Evolutionary conservation across 53 echinoderm and acorn worm species (phyloP), one percentile per base, ranked within the genome.

Genomic region (Mesocentrotus franciscanus): DNA sequence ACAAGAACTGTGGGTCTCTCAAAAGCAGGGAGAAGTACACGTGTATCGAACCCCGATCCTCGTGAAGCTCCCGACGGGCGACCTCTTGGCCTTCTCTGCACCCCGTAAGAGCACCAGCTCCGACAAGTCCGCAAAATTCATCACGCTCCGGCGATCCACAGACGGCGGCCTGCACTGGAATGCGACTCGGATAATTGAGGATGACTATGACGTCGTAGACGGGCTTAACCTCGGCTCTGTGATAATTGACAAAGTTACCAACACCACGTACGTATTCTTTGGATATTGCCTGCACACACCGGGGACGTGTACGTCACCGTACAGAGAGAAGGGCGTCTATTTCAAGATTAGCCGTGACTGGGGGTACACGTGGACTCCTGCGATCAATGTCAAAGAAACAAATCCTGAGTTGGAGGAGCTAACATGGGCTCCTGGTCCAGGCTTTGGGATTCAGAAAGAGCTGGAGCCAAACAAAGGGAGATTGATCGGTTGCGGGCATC

Each of bases 371-470:
- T 97, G 97, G 97, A 70, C 92, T 8, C 68, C 56, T 49, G 71
- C 97, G 1, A 92, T 97, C 24, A 96, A 97, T 55, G 33, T 97
- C 13, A 92, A 58, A 22, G 76, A 95, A 22, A 78, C 72, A 12
- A 97, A 96, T 90, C 96, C 97, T 42, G 93, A 60, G 0, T 92
- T 95, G 14, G 85, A 87, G 56, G 90, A 89, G 33, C 22, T 95
- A 29, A 70, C 92, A 0, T 96, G 95, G 62, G 93, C 93, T 55
- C 93, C 93, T 57, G 97, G 97, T 14, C 97, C 97, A 49, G 97
- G 97, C 12, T 97, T 96, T 56, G 97, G 97, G 16, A 87, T 97
- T 61, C 97, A 97, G 76, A 97, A 97, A 61, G 62, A 95, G 35
- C 39, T 71, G 20, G 68, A 60, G 6, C 97, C 97, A 20, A 91